Evolutionary conservation across 2,888 invertebrate genomes (phyloP), one percentile per base, ranked within the genome.

Genomic region (Neelides folsomi): DNA sequence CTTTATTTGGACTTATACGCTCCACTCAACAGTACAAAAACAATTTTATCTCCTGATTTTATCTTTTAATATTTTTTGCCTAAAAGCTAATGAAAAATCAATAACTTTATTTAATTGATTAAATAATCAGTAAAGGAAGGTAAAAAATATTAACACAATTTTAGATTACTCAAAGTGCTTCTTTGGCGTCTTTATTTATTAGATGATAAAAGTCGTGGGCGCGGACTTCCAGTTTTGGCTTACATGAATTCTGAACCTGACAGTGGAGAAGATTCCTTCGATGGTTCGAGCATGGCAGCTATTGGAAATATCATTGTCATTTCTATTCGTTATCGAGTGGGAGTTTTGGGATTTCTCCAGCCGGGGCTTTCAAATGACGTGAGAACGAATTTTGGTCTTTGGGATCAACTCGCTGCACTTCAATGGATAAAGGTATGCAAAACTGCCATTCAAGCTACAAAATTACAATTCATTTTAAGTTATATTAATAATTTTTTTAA

Each of bases 261-360:
- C 42, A 27, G 27, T 7, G 60, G 60, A 38, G 53, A 59, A 15
- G 56, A 63, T 40, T 57, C 61, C 12, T 63, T 58, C 50, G 63
- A 63, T 48, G 63, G 61, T 27, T 56, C 55, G 15, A 57, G 57
- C 41, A 47, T 63, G 53, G 63, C 63, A 1, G 63, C 59, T 2
- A 61, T 63, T 20, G 63, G 63, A 27, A 61, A 63, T 52, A 54
- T 63, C 7, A 60, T 63, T 37, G 63, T 62, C 20, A 57, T 61
- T 37, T 55, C 57, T 8, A 59, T 63, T 42, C 58, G 59, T 9
- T 62, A 60, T 36, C 58, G 62, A 9, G 56, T 59, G 19, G 63
- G 63, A 19, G 63, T 58, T 5, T 55, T 63, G 16, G 63, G 63
- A 9, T 63, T 62, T 39, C 47, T 63, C 4, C 53, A 53, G 35